Evolutionary conservation across 2,797 vertebrate species (phyloP), one percentile per base, ranked within the genome.

Genomic region (Peromyscus attwateri): DNA sequence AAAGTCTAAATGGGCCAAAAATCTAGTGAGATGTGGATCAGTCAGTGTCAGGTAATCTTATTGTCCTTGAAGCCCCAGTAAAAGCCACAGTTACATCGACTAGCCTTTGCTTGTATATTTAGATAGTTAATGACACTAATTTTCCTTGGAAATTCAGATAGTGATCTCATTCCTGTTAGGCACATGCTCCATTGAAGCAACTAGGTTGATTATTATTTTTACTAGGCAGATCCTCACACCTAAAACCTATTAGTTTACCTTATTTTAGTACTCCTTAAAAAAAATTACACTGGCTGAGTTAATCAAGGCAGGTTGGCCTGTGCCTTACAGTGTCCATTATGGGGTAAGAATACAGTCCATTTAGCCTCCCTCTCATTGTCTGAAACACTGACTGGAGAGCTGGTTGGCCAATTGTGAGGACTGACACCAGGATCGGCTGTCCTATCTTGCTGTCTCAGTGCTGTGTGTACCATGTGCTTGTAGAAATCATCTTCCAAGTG

Each of bases 151-250:
- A 91, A 62, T 91, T 83, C 4, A 9, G 11, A 29, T 2, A 40
- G 34, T 34, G 17, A 87, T 87, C 83, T 96, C 8, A 60, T 92
- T 88, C 60, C 25, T 46, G 3, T 9, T 92, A 19, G 4, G 17
- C 40, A 23, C 2, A 3, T 85, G 52, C 52, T 92, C 91, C 70
- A 52, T 1, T 64, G 70, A 95, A 88, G 87, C 10, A 76, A 1
- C n/a, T 62, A 23, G 2, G 37, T n/a, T 89, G 57, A 31, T 93
- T 80, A n/a, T 19, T 75, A 70, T 84, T 89, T 90, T 83, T 94
- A 23, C 71, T 66, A 79, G 34, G 37, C 11, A 68, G 83, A 49
- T 12, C 60, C 95, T 66, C 46, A 87, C 73, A 34, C 13, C 3
- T 43, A 8, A 64, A 96, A 57, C 5, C 60, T 77, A 8, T 34